phyloP scores from a whole-genome alignment of 2,888 invertebrate species.

The Chesias legatella region DNA sequence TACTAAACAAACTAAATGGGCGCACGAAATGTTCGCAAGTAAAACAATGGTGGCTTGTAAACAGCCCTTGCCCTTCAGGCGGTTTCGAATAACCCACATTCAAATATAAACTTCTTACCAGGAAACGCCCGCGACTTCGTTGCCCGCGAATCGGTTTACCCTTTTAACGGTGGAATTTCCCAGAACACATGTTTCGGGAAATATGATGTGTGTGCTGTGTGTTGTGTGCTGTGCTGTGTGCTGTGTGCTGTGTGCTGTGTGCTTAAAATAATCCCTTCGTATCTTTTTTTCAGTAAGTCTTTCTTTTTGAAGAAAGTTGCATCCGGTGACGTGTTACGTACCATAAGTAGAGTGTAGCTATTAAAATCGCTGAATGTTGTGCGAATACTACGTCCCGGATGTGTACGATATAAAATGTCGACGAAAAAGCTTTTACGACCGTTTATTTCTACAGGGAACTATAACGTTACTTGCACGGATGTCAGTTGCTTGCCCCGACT shows the following conservation, averaged over 20 bases:
- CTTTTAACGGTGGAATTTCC: too few species aligned
- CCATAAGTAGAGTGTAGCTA: constrained; percentile 6
- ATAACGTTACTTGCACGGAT: constrained; percentile 24
- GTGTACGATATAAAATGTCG: constrained; percentile 67
- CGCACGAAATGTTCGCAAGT: constrained; percentile 51
- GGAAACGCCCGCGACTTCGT: too few species aligned
- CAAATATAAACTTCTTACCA: constrained; percentile 52
- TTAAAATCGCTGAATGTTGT: neutral
- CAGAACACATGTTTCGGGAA: too few species aligned
- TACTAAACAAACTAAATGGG: constrained; percentile 41
- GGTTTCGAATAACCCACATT: constrained; percentile 47
- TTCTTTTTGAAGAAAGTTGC: too few species aligned
- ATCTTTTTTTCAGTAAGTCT: too few species aligned
- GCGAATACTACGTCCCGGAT: constrained; percentile 35
- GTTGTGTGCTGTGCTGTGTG: too few species aligned
- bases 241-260: too few species aligned
- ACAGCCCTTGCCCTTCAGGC: constrained; percentile 51
- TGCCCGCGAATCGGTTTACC: too few species aligned
- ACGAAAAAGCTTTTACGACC: constrained; percentile 67
- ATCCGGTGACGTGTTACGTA: neutral
- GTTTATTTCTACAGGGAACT: constrained; percentile 61
- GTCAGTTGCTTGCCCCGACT: neutral
- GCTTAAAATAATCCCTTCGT: too few species aligned
- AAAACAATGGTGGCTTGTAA: constrained; percentile 55
- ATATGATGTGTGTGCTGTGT: too few species aligned